Base-by-base conservation (phyloP, 2,113 vertebrate genomes). In the Toxotes jaculatrix region DNA sequence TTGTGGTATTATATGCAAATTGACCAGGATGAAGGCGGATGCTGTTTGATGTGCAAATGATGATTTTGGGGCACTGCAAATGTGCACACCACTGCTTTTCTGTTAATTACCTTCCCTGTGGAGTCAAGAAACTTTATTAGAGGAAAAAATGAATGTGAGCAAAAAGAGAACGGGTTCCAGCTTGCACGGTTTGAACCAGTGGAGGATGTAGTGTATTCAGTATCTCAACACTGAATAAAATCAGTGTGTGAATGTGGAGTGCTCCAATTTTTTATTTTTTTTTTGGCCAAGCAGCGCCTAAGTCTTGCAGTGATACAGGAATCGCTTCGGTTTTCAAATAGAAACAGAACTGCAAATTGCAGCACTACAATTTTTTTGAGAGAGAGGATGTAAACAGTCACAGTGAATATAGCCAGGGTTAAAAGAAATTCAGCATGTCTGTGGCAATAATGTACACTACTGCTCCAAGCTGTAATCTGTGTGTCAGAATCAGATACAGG, bases 31-130 rank as follows among this genome's bases (percentile, higher is more conserved):
- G 76, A 90, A 89, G 87, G 76, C 70, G n/a, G 63, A 77, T 76
- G 71, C 64, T 66, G 87, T 94, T 93, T 95, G 93, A 93, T 93
- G 90, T 93, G 91, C 87, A 92, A 93, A 94, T 92, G 62, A 87
- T 82, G 86, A 93, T 92, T 93, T 93, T 84, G 82, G 87, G 88
- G 84, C 88, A 92, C 78, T 70, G 70, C 73, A 79, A 80, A 87
- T 92, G 82, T 89, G 79, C 68, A 83, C 84, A 87, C 91, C 86
- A 67, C 74, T 90, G 83, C 81, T 80, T 86, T 89, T 85, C 87
- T 88, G 88, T 91, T 94, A 94, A 95, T 93, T 94, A 89, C 84
- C 83, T 91, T 91, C 91, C 86, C 85, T 74, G 63, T 51, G 81
- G 90, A 92, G 81, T 88, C 79, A 78, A 88, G 64, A 78, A 89